Evolutionary conservation across 2,113 vertebrate species (phyloP), one percentile per base, ranked within the genome.

Genomic region (Copsychus sechellarum): DNA sequence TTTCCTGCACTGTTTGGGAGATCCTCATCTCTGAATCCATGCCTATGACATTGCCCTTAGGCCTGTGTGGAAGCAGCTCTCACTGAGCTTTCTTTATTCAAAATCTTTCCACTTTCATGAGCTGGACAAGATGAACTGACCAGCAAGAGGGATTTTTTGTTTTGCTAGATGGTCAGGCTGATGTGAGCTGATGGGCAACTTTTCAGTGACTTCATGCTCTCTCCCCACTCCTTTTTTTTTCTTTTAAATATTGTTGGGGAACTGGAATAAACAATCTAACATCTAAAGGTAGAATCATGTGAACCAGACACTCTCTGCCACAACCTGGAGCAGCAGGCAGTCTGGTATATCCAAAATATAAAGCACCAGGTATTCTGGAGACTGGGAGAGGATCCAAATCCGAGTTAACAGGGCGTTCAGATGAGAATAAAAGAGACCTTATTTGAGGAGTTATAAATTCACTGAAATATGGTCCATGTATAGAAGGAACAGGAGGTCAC

Each of bases 401-500:
- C 5, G 22, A 74, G 67, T 84, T 94, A 96, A 86, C 69, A 64
- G 80, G 65, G 82, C 60, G 67, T 94, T 95, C 72, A 96, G 53
- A 71, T 78, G 80, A 81, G 85, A 92, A 94, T 92, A 86, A 96
- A 86, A 90, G 92, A 88, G 84, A 90, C 82, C 29, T 97, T 97
- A 92, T 93, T 95, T 88, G 72, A 71, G 36, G 90, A 78, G 92
- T 71, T 81, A 74, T 90, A 88, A 96, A 94, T 88, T 88, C 76
- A 53, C 24, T 78, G 51, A 42, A 92, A 90, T 92, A 71, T 81
- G 65, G 93, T 94, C 85, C 96, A 83, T 23, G 51, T 86, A 92
- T 90, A 92, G 95, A 90, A 90, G 72, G 92, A 96, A 94, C 92
- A 88, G 90, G 93, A 92, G 95, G 94, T 95, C 96, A 97, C 82